A percentile compares a stretch with the other conserved stretches of the same genome.
Conservation (phyloP, 2,797 vertebrate species). For the Microctenopoma lineatum region DNA sequence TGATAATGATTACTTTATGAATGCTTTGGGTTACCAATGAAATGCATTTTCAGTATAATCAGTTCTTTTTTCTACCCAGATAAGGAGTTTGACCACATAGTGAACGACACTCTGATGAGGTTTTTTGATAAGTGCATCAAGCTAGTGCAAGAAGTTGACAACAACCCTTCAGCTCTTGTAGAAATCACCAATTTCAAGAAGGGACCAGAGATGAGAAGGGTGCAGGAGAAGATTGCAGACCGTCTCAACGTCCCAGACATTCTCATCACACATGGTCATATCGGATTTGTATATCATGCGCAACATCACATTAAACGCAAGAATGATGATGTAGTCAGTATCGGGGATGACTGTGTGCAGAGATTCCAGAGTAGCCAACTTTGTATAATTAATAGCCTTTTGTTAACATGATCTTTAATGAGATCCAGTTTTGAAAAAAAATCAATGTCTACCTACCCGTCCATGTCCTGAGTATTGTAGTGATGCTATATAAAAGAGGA, state of each 20-base stretch:
- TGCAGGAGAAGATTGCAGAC: constrained; percentile 87
- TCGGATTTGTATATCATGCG: too few species aligned
- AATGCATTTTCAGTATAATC: neutral
- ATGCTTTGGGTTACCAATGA: too few species aligned
- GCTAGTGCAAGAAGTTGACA: constrained; percentile 87
- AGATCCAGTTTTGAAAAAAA: too few species aligned
- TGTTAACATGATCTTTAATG: too few species aligned
- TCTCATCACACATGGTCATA: constrained; percentile 73
- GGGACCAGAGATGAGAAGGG: constrained; percentile 90
- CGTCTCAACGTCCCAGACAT: constrained; percentile 81
- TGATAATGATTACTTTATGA: neutral
- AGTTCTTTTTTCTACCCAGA: constrained; percentile 68
- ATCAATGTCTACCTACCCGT: too few species aligned
- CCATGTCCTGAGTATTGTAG: too few species aligned
- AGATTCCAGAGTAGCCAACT: too few species aligned
- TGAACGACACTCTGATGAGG: constrained; percentile 92
- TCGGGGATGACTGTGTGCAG: too few species aligned
- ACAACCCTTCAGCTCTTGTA: constrained; percentile 83
- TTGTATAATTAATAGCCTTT: too few species aligned
- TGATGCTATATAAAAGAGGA: too few species aligned
- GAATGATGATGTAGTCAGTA: too few species aligned
- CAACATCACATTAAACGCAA: too few species aligned
- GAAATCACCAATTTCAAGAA: constrained; percentile 88
- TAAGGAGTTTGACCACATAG: constrained; percentile 75
- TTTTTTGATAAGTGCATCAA: constrained; percentile 91